Conservation (phyloP, 2,113 vertebrate species). For the Sardina pilchardus region DNA sequence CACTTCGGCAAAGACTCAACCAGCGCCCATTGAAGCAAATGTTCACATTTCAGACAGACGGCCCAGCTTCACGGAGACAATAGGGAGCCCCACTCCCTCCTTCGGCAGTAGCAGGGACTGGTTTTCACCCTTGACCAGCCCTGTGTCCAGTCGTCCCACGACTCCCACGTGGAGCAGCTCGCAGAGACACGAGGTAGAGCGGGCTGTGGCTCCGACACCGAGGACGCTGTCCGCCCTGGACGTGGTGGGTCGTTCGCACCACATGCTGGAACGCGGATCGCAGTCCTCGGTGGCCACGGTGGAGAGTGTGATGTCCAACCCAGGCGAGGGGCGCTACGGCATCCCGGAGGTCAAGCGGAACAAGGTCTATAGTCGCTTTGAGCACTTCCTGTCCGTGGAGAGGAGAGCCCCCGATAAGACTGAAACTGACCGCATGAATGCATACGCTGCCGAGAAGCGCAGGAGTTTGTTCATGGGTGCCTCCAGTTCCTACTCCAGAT, state of each 20-base stretch:
- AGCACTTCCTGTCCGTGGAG: slow-evolving; percentile 73
- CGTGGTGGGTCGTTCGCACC: neutral
- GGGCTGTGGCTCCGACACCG: neutral
- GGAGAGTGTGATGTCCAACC: neutral
- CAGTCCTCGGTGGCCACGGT: neutral
- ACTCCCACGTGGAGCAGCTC: slow-evolving; percentile 35
- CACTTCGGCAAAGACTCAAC: slow-evolving; percentile 41
- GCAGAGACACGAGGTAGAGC: slow-evolving; percentile 62
- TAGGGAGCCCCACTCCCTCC: slow-evolving; percentile 21
- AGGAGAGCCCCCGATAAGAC: slow-evolving; percentile 51
- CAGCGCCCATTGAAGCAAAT: neutral
- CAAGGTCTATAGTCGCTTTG: slow-evolving; percentile 80
- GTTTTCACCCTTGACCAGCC: neutral
- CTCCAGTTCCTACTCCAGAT: slow-evolving; percentile 50
- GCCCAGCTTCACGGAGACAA: neutral
- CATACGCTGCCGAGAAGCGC: slow-evolving; percentile 65
- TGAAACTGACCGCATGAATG: neutral
- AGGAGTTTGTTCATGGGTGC: slow-evolving; percentile 61
- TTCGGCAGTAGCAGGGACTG: slow-evolving; percentile 30
- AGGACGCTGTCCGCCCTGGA: neutral
- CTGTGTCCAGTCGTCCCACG: neutral
- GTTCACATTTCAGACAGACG: neutral
- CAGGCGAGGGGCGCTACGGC: slow-evolving; percentile 11
- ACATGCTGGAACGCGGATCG: neutral
- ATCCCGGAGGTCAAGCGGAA: slow-evolving; percentile 19